These are phyloP conservation scores for Paratilapia polleni DNA, from an alignment of 2,113 vertebrate species.

Conservation along the genomic window DNA sequence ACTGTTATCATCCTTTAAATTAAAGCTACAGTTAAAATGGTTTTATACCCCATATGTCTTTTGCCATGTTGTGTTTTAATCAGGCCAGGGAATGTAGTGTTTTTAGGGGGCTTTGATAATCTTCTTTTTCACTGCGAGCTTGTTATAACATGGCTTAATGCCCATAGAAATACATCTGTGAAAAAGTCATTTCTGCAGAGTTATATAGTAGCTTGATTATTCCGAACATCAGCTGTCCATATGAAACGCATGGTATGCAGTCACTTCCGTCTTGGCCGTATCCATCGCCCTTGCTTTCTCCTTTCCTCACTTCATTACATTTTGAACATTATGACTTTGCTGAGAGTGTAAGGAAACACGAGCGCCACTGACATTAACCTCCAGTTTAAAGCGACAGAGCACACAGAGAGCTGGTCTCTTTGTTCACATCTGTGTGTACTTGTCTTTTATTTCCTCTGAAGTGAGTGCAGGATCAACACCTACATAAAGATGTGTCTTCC, in stretches of 20 bases:
- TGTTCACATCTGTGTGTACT: background rate
- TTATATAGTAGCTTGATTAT: background rate
- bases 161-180: background rate
- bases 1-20: background rate
- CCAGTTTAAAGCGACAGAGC: constrained; percentile 37
- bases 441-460: background rate
- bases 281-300: constrained; percentile 56
- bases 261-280: background rate
- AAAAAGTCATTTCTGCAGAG: constrained; percentile 5
- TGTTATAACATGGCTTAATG: background rate
- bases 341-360: constrained; percentile 46
- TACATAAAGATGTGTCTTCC: background rate
- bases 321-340: constrained; percentile 62
- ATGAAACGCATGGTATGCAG: background rate
- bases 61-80: background rate
- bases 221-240: constrained; percentile 25
- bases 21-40: background rate
- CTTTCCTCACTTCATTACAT: constrained; percentile 66
- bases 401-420: background rate
- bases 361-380: constrained; percentile 44
- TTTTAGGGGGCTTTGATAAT: background rate
- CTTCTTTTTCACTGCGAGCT: background rate
- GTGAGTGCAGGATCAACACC: background rate
- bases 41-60: background rate
- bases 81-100: background rate